phyloP scores from a whole-genome alignment of 1,140 invertebrate species.

The Helicoverpa armigera region DNA sequence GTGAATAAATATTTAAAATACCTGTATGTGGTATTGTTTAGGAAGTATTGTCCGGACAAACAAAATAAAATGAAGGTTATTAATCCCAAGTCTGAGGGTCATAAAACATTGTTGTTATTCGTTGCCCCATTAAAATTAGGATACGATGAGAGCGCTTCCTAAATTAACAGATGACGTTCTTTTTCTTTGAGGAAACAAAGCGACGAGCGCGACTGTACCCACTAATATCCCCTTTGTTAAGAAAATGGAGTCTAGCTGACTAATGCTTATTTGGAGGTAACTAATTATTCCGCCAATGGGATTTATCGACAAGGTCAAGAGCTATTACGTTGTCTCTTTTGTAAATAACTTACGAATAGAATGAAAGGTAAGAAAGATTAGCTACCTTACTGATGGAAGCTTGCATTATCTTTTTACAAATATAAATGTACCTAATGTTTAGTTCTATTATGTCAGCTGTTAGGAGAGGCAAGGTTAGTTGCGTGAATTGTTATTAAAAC shows the following conservation, averaged over 20 bases:
- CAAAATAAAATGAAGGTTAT: not conserved
- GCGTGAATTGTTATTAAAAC: constrained; percentile 26
- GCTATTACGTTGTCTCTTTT: constrained; percentile 10
- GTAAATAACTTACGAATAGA: constrained; percentile 4
- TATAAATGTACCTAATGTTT: not conserved
- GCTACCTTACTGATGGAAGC: not conserved
- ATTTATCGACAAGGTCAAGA: constrained; percentile 10
- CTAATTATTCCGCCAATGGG: constrained; percentile 36
- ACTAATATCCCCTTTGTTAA: constrained; percentile 39
- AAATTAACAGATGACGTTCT: constrained; percentile 9
- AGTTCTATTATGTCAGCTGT: constrained; percentile 5
- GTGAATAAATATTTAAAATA: constrained; percentile 9
- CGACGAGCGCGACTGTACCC: not conserved
- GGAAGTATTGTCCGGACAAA: not conserved
- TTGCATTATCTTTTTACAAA: not conserved
- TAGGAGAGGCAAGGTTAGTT: not conserved
- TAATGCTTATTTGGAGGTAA: constrained; percentile 39
- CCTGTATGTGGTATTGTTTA: not conserved
- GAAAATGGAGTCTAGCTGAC: constrained; percentile 12
- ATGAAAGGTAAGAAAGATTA: constrained; percentile 17
- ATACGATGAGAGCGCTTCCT: not conserved
- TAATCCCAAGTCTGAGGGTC: not conserved
- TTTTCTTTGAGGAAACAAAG: not conserved
- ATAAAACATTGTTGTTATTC: not conserved
- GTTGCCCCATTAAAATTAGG: not conserved